Conservation (phyloP, 2,113 vertebrate genomes). For the Anarhynchus alexandrinus region DNA sequence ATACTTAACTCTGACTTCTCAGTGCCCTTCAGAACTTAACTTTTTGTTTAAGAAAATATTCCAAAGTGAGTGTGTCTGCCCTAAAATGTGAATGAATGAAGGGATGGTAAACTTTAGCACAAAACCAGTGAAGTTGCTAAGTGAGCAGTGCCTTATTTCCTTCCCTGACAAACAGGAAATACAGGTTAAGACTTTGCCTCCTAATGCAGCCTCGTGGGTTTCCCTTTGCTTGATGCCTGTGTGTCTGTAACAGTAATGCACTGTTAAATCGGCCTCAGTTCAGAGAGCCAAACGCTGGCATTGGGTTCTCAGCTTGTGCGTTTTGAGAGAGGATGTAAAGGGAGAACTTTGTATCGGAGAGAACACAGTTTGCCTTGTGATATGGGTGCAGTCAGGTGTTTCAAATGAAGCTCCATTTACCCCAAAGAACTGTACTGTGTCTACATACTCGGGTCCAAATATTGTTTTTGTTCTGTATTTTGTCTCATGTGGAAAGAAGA, state of each 20-base stretch:
- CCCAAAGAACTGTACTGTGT: not conserved
- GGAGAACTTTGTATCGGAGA: not conserved
- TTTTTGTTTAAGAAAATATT: not conserved
- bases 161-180: conserved; percentile 49
- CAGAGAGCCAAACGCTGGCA: accelerated
- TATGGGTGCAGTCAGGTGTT: accelerated
- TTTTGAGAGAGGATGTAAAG: not conserved
- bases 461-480: not conserved
- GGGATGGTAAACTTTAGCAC: not conserved
- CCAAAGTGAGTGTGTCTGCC: not conserved
- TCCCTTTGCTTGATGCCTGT: not conserved
- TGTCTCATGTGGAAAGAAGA: not conserved
- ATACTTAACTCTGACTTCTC: not conserved
- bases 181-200: conserved; percentile 37
- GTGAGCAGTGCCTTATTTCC: not conserved
- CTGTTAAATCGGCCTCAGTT: not conserved
- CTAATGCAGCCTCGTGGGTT: not conserved
- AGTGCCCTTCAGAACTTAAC: not conserved
- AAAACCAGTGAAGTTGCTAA: not conserved
- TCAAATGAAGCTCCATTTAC: accelerated
- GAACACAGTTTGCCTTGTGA: not conserved
- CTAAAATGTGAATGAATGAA: not conserved
- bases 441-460: not conserved
- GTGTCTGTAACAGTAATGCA: not conserved
- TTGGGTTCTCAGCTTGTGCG: not conserved